A percentile compares a stretch with the other conserved stretches of the same genome.
These are phyloP conservation scores for Pseudomyrmex flavicornis DNA, from an alignment of 1,140 invertebrate species.

Conservation along the genomic window DNA sequence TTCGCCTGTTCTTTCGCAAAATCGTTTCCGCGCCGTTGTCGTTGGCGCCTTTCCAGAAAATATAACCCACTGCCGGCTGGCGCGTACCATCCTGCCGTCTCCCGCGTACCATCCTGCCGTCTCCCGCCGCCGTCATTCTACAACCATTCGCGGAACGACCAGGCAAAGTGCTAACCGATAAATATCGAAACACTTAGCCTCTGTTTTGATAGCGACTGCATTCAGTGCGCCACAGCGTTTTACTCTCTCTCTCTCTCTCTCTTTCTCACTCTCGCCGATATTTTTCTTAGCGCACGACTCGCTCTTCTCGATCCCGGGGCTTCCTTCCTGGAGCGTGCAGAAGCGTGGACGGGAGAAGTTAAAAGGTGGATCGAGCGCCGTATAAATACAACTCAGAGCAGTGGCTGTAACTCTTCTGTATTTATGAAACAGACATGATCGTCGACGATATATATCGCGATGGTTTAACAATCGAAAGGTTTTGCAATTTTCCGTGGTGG, in stretches of 20 bases:
- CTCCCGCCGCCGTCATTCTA: slow-evolving; percentile 44
- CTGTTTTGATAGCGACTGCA: slow-evolving; percentile 77
- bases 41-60: slow-evolving; percentile 80
- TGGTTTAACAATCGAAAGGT: neutral
- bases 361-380: slow-evolving; percentile 25
- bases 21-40: slow-evolving; percentile 73
- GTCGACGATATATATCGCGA: slow-evolving; percentile 2
- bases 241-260: neutral
- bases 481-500: neutral
- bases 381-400: slow-evolving; percentile 12
- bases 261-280: slow-evolving; percentile 11
- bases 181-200: slow-evolving; percentile 83
- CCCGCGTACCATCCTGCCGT: slow-evolving; percentile 24
- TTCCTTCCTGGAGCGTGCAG: neutral
- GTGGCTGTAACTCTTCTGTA: slow-evolving; percentile 18
- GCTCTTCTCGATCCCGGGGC: neutral
- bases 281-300: slow-evolving; percentile 61
- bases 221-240: slow-evolving; percentile 38
- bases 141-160: slow-evolving; percentile 66
- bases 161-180: slow-evolving; percentile 78
- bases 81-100: slow-evolving; percentile 23
- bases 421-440: slow-evolving; percentile 19
- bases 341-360: neutral
- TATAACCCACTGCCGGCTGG: slow-evolving; percentile 70
- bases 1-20: slow-evolving; percentile 52